Conservation (phyloP, 2,113 vertebrate species). For the Vanacampus margaritifer region DNA sequence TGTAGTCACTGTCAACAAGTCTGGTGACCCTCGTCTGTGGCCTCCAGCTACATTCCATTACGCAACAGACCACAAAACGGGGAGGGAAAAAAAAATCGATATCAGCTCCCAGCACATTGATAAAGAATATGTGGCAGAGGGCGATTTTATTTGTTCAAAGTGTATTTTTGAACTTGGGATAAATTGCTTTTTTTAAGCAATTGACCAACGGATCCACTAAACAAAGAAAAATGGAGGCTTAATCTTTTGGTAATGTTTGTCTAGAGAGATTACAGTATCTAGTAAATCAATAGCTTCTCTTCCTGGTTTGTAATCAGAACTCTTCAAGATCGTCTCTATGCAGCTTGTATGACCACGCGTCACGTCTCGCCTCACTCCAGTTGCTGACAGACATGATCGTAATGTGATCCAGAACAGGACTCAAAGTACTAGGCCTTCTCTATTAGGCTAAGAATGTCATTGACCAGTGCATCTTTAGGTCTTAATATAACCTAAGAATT, state of each 20-base stretch:
- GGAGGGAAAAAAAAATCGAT: neutral
- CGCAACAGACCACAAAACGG: neutral
- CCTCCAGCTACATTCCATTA: neutral
- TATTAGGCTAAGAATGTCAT: slow-evolving; percentile 27
- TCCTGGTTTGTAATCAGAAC: slow-evolving; percentile 1
- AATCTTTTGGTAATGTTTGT: neutral
- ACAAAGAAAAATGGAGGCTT: neutral
- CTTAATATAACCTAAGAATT: slow-evolving; percentile 47
- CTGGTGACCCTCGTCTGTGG: neutral
- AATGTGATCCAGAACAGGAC: slow-evolving; percentile 23
- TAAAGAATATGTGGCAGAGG: neutral
- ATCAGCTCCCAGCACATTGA: neutral
- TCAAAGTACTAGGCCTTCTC: slow-evolving; percentile 8
- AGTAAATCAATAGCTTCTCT: slow-evolving; percentile 5
- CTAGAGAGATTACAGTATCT: neutral
- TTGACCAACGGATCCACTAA: neutral
- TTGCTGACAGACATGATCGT: slow-evolving; percentile 17
- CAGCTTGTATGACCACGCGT: neutral
- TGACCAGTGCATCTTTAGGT: slow-evolving; percentile 26
- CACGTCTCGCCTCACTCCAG: slow-evolving; percentile 1
- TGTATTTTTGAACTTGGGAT: neutral
- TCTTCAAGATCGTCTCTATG: neutral
- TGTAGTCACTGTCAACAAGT: neutral
- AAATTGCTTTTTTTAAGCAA: neutral
- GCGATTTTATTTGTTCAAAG: neutral